phyloP scores from a whole-genome alignment of 2,113 vertebrate species.

The Cyanoliseus patagonus region DNA sequence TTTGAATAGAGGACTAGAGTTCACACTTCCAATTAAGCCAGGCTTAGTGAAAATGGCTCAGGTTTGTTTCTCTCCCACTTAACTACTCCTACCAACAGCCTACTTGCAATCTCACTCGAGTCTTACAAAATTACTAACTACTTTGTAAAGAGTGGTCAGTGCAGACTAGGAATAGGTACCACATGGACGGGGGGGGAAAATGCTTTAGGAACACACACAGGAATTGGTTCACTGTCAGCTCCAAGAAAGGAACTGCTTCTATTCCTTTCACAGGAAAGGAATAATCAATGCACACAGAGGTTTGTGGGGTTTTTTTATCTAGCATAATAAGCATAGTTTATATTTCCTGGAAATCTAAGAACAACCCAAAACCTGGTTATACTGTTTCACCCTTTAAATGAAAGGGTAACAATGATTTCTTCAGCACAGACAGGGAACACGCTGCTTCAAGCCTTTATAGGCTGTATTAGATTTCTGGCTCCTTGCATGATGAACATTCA shows the following conservation, averaged over 20 bases:
- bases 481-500: not conserved
- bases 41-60: fast-evolving
- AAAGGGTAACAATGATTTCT: not conserved
- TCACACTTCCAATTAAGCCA: not conserved
- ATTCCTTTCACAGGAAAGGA: not conserved
- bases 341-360: not conserved
- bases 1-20: fast-evolving
- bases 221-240: not conserved
- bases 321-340: not conserved
- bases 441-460: not conserved
- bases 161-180: not conserved
- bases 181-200: fast-evolving
- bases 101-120: not conserved
- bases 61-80: not conserved
- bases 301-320: not conserved
- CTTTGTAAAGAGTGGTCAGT: not conserved
- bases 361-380: not conserved
- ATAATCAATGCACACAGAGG: not conserved
- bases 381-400: not conserved
- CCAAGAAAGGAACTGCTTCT: not conserved
- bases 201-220: not conserved
- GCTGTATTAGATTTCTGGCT: not conserved
- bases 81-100: not conserved
- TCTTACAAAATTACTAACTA: not conserved
- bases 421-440: not conserved